These are phyloP conservation scores for Belonocnema kinseyi DNA, from an alignment of 1,140 invertebrate species.

Conservation along the genomic window DNA sequence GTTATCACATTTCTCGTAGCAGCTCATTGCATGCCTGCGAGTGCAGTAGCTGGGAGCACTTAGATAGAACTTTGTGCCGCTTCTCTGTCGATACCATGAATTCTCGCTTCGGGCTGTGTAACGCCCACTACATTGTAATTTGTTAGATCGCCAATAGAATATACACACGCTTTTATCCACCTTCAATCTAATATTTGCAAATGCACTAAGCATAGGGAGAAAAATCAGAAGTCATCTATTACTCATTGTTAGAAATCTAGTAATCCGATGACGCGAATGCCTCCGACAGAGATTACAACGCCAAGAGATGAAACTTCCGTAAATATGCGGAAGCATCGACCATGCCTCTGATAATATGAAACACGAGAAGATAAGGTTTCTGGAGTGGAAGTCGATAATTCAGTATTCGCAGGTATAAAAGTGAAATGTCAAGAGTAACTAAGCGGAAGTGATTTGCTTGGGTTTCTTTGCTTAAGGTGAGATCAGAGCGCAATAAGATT, in stretches of 20 bases:
- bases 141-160: slow-evolving; percentile 60
- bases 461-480: slow-evolving; percentile 22
- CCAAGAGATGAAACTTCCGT: slow-evolving; percentile 56
- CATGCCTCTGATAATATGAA: slow-evolving; percentile 19
- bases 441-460: slow-evolving; percentile 30
- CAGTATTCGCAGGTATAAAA: slow-evolving; percentile 20
- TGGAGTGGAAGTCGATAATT: slow-evolving; percentile 20
- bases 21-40: slow-evolving; percentile 44
- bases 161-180: slow-evolving; percentile 56
- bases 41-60: slow-evolving; percentile 55
- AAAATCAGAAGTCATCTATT: slow-evolving; percentile 62
- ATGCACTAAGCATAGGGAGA: slow-evolving; percentile 52
- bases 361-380: slow-evolving; percentile 10
- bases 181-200: slow-evolving; percentile 63
- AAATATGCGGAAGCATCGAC: slow-evolving; percentile 38
- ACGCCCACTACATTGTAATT: slow-evolving; percentile 60
- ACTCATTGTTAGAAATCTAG: slow-evolving; percentile 62
- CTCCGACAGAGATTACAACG: slow-evolving; percentile 49
- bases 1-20: neutral
- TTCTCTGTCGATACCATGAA: slow-evolving; percentile 51
- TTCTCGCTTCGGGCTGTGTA: slow-evolving; percentile 47
- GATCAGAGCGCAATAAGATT: slow-evolving; percentile 21
- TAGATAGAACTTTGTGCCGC: slow-evolving; percentile 48
- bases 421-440: slow-evolving; percentile 28
- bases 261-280: slow-evolving; percentile 51